Evolutionary conservation across 1,140 invertebrate genomes (phyloP).

Genomic region (Pollicipes pollicipes): DNA sequence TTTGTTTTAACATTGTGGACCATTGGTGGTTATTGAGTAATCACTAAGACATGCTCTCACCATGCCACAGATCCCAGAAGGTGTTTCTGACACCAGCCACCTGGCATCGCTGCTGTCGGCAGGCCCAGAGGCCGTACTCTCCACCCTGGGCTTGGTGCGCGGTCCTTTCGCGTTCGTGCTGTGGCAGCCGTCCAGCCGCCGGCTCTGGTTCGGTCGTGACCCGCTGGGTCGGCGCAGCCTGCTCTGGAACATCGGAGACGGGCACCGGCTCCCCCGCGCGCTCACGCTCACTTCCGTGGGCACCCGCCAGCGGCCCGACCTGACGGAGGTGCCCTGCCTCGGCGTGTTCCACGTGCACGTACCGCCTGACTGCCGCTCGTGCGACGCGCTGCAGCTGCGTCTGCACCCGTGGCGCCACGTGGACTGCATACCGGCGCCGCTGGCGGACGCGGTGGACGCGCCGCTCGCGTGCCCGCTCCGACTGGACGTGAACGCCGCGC

Average conservation of each 20-base stretch:
- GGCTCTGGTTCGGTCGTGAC: slow-evolving; percentile 69
- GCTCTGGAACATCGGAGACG: slow-evolving; percentile 34
- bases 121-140: background rate
- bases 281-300: slow-evolving; percentile 41
- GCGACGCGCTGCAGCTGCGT: slow-evolving; percentile 4
- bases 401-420: background rate
- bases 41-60: too few species aligned
- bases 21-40: too few species aligned
- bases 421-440: background rate
- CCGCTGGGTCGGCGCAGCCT: slow-evolving; percentile 65
- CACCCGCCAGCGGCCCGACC: slow-evolving; percentile 23
- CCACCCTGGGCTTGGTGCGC: background rate
- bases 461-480: background rate
- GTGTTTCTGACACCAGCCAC: background rate
- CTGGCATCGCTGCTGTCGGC: background rate
- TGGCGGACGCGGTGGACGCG: background rate
- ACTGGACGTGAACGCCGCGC: background rate
- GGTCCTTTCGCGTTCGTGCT: background rate
- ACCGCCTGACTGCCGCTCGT: slow-evolving; percentile 3
- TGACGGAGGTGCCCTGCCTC: slow-evolving; percentile 15
- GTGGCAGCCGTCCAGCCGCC: background rate
- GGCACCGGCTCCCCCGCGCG: slow-evolving; percentile 25
- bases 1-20: too few species aligned
- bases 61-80: background rate
- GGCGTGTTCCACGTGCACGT: slow-evolving; percentile 10